A percentile compares a stretch with the other conserved stretches of the same genome.
Conservation (phyloP, 2,888 invertebrate species). For the Choreutis nemorana region DNA sequence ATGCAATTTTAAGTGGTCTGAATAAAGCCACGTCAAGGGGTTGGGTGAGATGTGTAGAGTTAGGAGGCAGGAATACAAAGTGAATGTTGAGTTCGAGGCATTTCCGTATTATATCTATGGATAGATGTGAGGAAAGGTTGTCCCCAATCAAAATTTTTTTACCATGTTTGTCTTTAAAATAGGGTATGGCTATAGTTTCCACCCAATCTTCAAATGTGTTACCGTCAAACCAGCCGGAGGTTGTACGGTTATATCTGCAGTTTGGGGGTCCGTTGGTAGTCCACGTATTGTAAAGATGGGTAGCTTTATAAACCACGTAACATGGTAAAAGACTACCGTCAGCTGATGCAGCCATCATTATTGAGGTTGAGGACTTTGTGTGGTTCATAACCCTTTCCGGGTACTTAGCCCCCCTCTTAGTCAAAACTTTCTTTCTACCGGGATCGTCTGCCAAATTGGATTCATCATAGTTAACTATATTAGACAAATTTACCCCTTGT, state of each 20-base stretch:
- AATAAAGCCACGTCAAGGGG: conserved; percentile 27
- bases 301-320: conserved; percentile 34
- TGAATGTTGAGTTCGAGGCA: conserved; percentile 25
- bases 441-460: conserved; percentile 8
- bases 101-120: conserved; percentile 15
- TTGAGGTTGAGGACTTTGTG: conserved; percentile 19
- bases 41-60: conserved; percentile 24
- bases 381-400: conserved; percentile 20
- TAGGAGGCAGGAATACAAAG: conserved; percentile 26
- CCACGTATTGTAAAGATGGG: conserved; percentile 29
- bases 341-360: conserved; percentile 29
- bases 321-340: conserved; percentile 23
- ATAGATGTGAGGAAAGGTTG: conserved; percentile 26
- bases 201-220: conserved; percentile 25
- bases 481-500: conserved; percentile 5
- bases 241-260: conserved; percentile 25
- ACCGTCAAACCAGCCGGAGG: conserved; percentile 28
- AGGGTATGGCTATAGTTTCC: conserved; percentile 12
- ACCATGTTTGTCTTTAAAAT: conserved; percentile 15
- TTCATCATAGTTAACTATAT: conserved; percentile 8
- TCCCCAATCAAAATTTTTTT: conserved; percentile 27
- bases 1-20: conserved; percentile 19
- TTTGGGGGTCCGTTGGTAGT: conserved; percentile 25
- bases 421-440: conserved; percentile 12
- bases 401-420: conserved; percentile 18